Percentiles rank a stretch among this genome's conserved stretches.
Conservation (phyloP, 2,113 vertebrate genomes). For the Pardalotus punctatus region DNA sequence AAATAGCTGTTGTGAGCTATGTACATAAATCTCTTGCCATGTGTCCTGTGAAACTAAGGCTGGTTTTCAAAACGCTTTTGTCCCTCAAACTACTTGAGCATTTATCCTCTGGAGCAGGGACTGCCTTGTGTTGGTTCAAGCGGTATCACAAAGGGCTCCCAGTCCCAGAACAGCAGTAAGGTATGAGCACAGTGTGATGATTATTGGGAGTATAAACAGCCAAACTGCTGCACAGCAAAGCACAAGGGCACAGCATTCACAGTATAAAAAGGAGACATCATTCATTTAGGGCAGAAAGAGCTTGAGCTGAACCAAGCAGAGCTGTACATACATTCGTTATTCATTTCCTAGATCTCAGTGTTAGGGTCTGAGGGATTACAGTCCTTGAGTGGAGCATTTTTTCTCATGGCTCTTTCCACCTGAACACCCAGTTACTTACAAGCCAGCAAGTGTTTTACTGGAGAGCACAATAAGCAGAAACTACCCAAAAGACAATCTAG, state of each 20-base stretch:
- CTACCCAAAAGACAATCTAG: background rate
- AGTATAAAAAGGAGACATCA: background rate
- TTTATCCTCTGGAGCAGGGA: background rate
- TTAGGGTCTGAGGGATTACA: background rate
- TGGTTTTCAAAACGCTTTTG: background rate
- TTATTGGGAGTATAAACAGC: background rate
- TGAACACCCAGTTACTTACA: background rate
- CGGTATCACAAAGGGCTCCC: background rate
- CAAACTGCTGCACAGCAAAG: background rate
- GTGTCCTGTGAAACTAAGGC: background rate
- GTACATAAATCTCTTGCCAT: background rate
- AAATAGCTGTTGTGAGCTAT: background rate
- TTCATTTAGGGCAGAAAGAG: background rate
- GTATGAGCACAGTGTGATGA: background rate
- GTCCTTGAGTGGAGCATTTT: background rate
- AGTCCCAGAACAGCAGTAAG: background rate
- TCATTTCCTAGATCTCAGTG: background rate
- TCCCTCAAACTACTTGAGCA: background rate
- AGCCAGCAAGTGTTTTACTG: background rate
- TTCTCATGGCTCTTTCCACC: background rate
- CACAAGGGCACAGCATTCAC: background rate
- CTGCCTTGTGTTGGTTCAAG: background rate
- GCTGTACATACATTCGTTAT: background rate
- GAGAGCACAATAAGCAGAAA: background rate
- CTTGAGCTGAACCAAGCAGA: slow-evolving; percentile 2